Evolutionary conservation across 2,888 invertebrate genomes (phyloP), one percentile per base, ranked within the genome.

Genomic region (Linnaemya vulpina): DNA sequence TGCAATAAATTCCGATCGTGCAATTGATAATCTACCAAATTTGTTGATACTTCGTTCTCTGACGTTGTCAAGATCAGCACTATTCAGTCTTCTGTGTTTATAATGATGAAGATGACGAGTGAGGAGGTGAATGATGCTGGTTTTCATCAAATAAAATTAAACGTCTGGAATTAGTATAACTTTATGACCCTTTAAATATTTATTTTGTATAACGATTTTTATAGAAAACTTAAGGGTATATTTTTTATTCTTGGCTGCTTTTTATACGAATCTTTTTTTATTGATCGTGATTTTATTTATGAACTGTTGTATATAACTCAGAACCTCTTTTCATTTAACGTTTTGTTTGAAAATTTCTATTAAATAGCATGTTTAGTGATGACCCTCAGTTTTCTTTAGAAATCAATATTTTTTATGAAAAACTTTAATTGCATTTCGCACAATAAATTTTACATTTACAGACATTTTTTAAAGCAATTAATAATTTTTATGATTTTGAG

Each of bases 401-500:
- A 46, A 30, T 49, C 46, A 1, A n/a, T 43, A 13, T 55, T 55
- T 83, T 78, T 68, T 83, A 51, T 76, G 76, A 77, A 87, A 51
- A 76, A 70, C 73, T 89, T 88, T 89, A 90, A 89, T 89, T 89
- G 87, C 87, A 89, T 88, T 90, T 88, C 87, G 17, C 17, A 70
- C 89, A 90, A 90, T 89, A 88, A 87, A 88, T 89, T 88, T 87
- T 88, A 86, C 86, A 87, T 89, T 89, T 87, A 87, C 89, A 88
- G 86, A 40, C 49, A 87, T 80, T 86, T 87, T 86, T 86, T 71
- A 87, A 78, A 86, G 90, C 86, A 89, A 90, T 90, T 63, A 90
- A 88, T 90, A 89, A 90, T 90, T 90, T 90, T 90, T 90, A 90
- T 89, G 90, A 89, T 90, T 90, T 90, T 90, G 90, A 87, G 89